Conservation (phyloP, 2,888 invertebrate species). For the Drosophila pegasa region DNA sequence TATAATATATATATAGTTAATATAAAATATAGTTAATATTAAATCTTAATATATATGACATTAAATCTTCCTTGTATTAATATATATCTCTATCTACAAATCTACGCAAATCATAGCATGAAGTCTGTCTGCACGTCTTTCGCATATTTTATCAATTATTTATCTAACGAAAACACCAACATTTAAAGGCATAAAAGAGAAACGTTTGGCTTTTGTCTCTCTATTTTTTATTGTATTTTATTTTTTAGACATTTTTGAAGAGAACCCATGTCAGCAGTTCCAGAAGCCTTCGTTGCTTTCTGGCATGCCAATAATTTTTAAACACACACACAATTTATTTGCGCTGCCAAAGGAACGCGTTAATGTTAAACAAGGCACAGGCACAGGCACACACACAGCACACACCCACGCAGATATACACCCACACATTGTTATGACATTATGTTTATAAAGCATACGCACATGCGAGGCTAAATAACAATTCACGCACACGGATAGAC, state of each 20-base stretch:
- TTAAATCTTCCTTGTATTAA: neutral
- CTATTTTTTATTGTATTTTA: neutral
- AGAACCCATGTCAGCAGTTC: constrained; percentile 31
- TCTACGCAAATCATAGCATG: neutral
- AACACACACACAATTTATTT: constrained; percentile 57
- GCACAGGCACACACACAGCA: constrained; percentile 2
- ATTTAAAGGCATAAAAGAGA: neutral
- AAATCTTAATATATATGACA: neutral
- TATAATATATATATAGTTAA: no score
- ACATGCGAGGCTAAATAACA: constrained; percentile 43
- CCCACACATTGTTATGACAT: constrained; percentile 58
- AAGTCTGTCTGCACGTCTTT: neutral
- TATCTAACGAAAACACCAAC: neutral
- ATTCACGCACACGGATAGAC: constrained; percentile 27
- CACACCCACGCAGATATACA: constrained; percentile 18
- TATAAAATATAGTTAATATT: no score
- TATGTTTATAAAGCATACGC: constrained; percentile 64
- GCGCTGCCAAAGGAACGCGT: constrained; percentile 41
- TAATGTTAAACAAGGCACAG: constrained; percentile 50
- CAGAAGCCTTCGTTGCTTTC: constrained; percentile 33
- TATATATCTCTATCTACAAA: neutral
- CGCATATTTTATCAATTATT: constrained; percentile 9
- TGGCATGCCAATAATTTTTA: constrained; percentile 64
- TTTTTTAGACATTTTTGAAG: constrained; percentile 14
- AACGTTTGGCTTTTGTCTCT: neutral